Base-by-base conservation (phyloP, 2,888 invertebrate species). In the Amphipoea lucens region DNA sequence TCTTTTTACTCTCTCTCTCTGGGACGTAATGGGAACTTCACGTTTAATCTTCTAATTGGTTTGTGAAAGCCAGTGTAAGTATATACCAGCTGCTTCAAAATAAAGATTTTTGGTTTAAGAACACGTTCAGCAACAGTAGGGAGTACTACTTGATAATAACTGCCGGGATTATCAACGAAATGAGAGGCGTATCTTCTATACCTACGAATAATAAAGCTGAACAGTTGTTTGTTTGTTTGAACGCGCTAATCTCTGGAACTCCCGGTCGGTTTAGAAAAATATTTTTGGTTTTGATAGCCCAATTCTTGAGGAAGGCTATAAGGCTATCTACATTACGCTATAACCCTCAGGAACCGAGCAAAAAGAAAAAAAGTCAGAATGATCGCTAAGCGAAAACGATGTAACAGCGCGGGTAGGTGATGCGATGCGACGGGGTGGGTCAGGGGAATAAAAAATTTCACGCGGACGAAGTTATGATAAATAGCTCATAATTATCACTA, bases 31-130 rank as follows among this genome's bases (percentile, higher is more conserved):
- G 57, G 73, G 73, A 79, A 76, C 76, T 84, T 65, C 74, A 62
- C 71, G 63, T 84, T 78, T 74, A 84, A 84, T 87, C 79, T 54
- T 78, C 67, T 87, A 84, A 87, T 87, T 87, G 79, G 79, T 87
- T 83, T 69, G 51, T 83, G 74, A 67, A 85, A 62, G 57, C 66
- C 75, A 67, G 48, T 62, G 40, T 69, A 57, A 54, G 48, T 45
- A 60, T 42, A 57, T 45, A 57, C 51, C 14, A 36, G 23, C 40
- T 14, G 45, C 40, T 60, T 5, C 14, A 6, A 57, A 29, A 40
- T 62, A 65, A 82, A 63, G 14, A 42, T 42, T 42, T 23, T 40
- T 42, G 29, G 4, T 48, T 77, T 65, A 14, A 4, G 23, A 54
- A 23, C 20, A 63, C 51, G 9, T 69, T 63, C 7, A 51, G 20